Percentiles rank a stretch among this genome's conserved stretches.
Conservation (phyloP, 2,888 invertebrate genomes). For the Limnephilus lunatus region DNA sequence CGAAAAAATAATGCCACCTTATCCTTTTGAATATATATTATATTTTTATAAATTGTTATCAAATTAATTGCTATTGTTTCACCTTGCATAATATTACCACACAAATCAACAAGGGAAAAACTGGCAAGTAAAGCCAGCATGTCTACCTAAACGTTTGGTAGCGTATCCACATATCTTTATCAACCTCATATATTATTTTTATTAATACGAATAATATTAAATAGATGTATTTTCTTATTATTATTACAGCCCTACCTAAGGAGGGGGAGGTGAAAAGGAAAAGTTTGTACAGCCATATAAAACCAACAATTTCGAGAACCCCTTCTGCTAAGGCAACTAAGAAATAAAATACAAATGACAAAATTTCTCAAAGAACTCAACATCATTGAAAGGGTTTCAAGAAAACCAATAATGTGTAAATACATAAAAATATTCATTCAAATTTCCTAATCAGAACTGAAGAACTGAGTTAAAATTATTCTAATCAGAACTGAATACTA, state of each 20-base stretch:
- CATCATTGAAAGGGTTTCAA: background rate
- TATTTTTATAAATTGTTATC: too few relatives aligned
- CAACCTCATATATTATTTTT: background rate
- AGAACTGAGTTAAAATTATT: background rate
- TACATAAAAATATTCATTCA: background rate
- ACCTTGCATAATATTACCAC: too few relatives aligned
- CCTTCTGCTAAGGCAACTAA: constrained; percentile 31
- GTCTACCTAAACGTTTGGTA: too few relatives aligned
- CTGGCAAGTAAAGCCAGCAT: too few relatives aligned
- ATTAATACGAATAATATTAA: background rate
- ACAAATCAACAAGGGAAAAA: too few relatives aligned
- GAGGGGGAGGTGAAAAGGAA: constrained; percentile 50
- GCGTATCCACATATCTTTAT: background rate
- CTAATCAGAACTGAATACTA: background rate
- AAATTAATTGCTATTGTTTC: too few relatives aligned
- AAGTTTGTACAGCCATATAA: constrained; percentile 58
- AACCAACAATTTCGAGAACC: constrained; percentile 57
- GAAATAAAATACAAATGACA: background rate
- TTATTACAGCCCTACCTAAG: constrained; percentile 32
- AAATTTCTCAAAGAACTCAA: background rate
- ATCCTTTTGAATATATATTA: too few relatives aligned
- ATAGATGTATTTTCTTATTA: background rate
- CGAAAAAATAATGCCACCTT: too few relatives aligned
- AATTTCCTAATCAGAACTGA: too few relatives aligned
- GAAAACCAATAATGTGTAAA: background rate